These are phyloP conservation scores for Stegastes partitus DNA, from an alignment of 2,113 vertebrate genomes.

Conservation along the genomic window DNA sequence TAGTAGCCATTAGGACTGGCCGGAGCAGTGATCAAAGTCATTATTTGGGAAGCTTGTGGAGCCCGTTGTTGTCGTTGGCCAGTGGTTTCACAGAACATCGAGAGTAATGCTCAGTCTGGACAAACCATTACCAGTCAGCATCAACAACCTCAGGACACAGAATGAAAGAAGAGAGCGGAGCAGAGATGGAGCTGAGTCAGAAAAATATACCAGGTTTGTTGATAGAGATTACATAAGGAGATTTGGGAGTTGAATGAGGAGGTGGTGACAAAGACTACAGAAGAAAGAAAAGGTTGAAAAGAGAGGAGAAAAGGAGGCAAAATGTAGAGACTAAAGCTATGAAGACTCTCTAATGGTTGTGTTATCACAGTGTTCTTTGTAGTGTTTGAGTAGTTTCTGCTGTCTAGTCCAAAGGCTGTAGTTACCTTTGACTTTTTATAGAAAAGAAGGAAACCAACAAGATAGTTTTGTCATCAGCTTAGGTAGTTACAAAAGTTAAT, in stretches of 20 bases:
- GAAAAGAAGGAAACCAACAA: neutral
- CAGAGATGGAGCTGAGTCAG: conserved; percentile 39
- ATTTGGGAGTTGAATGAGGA: conserved; percentile 3
- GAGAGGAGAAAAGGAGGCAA: neutral
- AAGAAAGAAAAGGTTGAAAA: neutral
- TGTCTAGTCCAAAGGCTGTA: neutral
- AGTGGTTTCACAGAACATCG: conserved; percentile 55
- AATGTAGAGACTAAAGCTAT: neutral
- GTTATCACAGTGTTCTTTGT: neutral
- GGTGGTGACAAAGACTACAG: neutral
- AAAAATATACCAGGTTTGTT: conserved; percentile 37
- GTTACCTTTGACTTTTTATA: neutral
- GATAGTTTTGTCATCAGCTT: too few species aligned
- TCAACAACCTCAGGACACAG: conserved; percentile 45
- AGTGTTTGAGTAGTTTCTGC: neutral
- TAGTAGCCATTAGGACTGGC: conserved; percentile 17
- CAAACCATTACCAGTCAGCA: conserved; percentile 45
- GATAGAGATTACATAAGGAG: conserved; percentile 1
- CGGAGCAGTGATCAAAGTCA: conserved; percentile 42
- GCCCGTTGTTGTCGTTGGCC: conserved; percentile 56
- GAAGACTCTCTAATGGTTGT: neutral
- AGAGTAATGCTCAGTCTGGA: conserved; percentile 40
- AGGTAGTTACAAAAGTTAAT: too few species aligned
- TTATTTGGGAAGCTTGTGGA: conserved; percentile 31
- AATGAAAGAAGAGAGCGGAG: conserved; percentile 27